Conservation (phyloP, 1,140 invertebrate genomes). For the Branchinecta lynchi region DNA sequence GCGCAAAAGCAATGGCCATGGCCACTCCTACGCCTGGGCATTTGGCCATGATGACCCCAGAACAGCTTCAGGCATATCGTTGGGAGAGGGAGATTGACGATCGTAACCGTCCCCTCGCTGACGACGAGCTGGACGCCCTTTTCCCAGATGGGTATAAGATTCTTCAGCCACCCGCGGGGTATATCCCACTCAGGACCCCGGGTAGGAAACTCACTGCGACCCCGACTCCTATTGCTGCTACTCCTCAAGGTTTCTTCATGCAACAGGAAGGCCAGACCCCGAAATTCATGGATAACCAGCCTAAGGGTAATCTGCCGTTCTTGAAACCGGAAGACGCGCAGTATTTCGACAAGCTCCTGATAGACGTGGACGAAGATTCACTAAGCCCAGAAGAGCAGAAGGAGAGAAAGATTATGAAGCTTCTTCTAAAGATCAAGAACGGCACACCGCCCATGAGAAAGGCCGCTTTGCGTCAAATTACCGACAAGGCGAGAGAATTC, state of each 20-base stretch:
- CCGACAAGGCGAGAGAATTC: conserved; percentile 94
- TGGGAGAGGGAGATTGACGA: conserved; percentile 99
- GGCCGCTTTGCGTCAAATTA: conserved; percentile 90
- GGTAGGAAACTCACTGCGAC: conserved; percentile 92
- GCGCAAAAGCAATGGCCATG: conserved; percentile 92
- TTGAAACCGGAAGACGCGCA: conserved; percentile 99
- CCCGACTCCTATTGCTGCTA: conserved; percentile 72
- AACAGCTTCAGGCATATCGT: conserved; percentile 94
- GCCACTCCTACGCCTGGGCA: conserved; percentile 89
- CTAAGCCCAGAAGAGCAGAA: conserved; percentile 92
- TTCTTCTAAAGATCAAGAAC: conserved; percentile 97
- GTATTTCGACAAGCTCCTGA: conserved; percentile 95
- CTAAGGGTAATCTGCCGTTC: conserved; percentile 89
- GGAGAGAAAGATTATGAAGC: conserved; percentile 97
- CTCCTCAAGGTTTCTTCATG: conserved; percentile 89
- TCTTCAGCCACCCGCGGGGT: conserved; percentile 80
- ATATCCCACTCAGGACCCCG: conserved; percentile 92
- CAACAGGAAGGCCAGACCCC: conserved; percentile 69
- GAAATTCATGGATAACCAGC: conserved; percentile 89
- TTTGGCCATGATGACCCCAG: conserved; percentile 93
- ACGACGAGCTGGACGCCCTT: conserved; percentile 92
- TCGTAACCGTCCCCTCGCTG: conserved; percentile 81
- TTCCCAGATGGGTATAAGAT: conserved; percentile 98
- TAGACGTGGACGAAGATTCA: conserved; percentile 94
- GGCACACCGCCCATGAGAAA: conserved; percentile 99